Evolutionary conservation across 2,113 vertebrate genomes (phyloP), one percentile per base, ranked within the genome.

Genomic region (Lathamus discolor): DNA sequence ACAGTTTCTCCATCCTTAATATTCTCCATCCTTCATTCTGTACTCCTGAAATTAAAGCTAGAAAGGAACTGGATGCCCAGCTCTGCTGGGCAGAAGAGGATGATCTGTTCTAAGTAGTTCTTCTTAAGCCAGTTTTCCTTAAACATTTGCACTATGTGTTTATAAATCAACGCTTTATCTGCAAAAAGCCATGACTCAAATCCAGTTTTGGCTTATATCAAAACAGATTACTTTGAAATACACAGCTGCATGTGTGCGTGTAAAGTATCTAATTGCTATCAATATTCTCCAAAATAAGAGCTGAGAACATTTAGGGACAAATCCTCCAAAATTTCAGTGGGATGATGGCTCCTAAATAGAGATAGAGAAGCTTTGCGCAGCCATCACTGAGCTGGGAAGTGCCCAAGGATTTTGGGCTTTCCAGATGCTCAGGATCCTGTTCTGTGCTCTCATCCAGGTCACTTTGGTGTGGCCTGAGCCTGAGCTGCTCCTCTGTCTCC

Each of bases 171-270:
- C 87, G 76, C 77, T 96, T 95, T 91, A 91, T 75, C 88, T 96
- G 66, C 88, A 57, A 86, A 93, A 86, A 86, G 28, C 3, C 1
- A 84, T 91, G 76, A 92, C 88, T 96, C 66, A 93, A 93, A 90
- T 92, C 77, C 61, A 78, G 51, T 78, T 96, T 94, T 94, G 92
- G 64, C 64, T 95, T 86, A 12, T 62, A 88, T 86, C 64, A 83
- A 72, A 95, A 57, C 55, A 81, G 85, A 86, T 92, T 90, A 77
- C 92, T 90, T 95, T 83, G 84, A 96, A 94, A 86, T 86, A 92
- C 68, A 91, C 76, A 93, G 82, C 85, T 93, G 72, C 49, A 41
- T 54, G 37, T 86, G 49, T 85, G 29, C 55, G 31, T 41, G 2
- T 90, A 90, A 93, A 91, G 86, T 90, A 86, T 52, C 33, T 81